These are phyloP conservation scores for Laothoe populi DNA, from an alignment of 2,888 invertebrate species.

Conservation along the genomic window DNA sequence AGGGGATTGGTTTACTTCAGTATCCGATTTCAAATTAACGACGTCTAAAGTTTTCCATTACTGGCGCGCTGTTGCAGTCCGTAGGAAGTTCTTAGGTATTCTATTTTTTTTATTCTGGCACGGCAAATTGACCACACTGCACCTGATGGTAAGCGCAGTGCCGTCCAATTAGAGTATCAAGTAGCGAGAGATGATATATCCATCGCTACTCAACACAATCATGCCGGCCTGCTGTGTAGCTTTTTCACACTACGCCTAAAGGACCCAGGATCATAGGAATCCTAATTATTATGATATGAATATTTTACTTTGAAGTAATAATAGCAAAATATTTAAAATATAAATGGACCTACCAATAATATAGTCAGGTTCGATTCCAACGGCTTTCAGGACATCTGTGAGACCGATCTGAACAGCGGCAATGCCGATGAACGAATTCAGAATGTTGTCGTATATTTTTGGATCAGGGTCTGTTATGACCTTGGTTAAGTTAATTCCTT, in stretches of 20 bases:
- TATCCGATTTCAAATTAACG: constrained; percentile 15
- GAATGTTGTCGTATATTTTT: constrained; percentile 87
- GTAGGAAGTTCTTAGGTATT: neutral
- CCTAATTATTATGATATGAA: too few species aligned
- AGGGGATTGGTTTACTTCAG: constrained; percentile 3
- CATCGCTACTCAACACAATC: too few species aligned
- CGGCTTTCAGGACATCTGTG: constrained; percentile 79
- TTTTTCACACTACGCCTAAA: too few species aligned
- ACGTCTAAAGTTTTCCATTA: constrained; percentile 17
- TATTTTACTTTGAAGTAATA: too few species aligned
- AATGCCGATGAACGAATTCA: constrained; percentile 90
- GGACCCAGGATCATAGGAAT: too few species aligned
- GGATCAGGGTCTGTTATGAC: constrained; percentile 86
- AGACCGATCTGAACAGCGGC: constrained; percentile 87
- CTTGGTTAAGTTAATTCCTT: constrained; percentile 87
- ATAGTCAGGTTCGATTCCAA: constrained; percentile 77
- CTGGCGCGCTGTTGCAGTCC: constrained; percentile 5
- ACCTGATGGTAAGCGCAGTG: too few species aligned
- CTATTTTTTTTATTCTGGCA: too few species aligned
- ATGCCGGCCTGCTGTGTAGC: too few species aligned
- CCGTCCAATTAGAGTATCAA: too few species aligned
- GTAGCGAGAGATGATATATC: too few species aligned
- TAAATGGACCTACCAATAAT: constrained; percentile 71
- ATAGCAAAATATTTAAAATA: too few species aligned
- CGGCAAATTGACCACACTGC: too few species aligned